These are phyloP conservation scores for Drosophila neocordata DNA, from an alignment of 1,140 invertebrate species.

Conservation along the genomic window DNA sequence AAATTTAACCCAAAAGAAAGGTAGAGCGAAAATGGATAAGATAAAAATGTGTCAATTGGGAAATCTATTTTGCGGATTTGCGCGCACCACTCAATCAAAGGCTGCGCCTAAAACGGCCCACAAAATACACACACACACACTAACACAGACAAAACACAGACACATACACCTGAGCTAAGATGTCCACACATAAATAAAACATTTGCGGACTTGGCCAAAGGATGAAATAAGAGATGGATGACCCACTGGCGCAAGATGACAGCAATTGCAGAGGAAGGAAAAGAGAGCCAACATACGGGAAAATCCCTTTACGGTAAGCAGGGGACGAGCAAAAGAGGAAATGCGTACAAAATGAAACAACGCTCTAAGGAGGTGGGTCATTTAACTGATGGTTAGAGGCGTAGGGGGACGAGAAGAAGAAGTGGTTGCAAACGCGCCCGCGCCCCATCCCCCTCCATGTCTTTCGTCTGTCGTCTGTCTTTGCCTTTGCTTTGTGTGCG, in stretches of 20 bases:
- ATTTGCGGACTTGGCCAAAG: slow-evolving; percentile 73
- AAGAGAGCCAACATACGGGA: slow-evolving; percentile 59
- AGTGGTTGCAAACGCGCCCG: neutral
- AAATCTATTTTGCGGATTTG: slow-evolving; percentile 81
- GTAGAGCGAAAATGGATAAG: slow-evolving; percentile 36
- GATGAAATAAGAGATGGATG: slow-evolving; percentile 77
- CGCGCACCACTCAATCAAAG: slow-evolving; percentile 74
- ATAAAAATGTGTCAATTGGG: slow-evolving; percentile 79
- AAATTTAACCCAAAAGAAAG: slow-evolving; percentile 31
- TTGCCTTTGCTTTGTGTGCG: slow-evolving; percentile 44
- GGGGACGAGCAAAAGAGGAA: slow-evolving; percentile 45
- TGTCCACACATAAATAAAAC: slow-evolving; percentile 80
- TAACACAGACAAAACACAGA: neutral
- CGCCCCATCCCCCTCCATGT: neutral
- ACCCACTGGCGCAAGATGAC: slow-evolving; percentile 80
- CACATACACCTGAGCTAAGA: slow-evolving; percentile 58
- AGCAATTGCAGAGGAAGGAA: slow-evolving; percentile 37
- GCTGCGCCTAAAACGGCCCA: slow-evolving; percentile 46
- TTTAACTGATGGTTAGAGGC: neutral
- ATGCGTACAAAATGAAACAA: slow-evolving; percentile 80
- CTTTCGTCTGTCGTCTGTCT: slow-evolving; percentile 7
- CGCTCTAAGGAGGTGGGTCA: slow-evolving; percentile 33
- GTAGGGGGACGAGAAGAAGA: slow-evolving; percentile 6
- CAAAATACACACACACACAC: slow-evolving; percentile 49
- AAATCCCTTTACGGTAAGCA: slow-evolving; percentile 75